Conservation (phyloP, 2,888 invertebrate genomes). For the Muscina levida region DNA sequence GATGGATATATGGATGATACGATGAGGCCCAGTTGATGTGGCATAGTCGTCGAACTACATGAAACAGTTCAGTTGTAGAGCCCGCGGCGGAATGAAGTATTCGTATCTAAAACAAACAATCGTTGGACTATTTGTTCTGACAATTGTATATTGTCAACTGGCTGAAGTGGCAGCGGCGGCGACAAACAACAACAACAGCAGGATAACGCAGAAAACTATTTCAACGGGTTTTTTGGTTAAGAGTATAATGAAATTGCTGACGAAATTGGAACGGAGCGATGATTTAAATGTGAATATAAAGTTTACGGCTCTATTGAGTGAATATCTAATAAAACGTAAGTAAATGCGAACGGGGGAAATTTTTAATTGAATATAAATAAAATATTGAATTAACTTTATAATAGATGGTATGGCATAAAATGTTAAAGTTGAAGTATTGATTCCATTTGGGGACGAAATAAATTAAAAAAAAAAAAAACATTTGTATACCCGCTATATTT, state of each 20-base stretch:
- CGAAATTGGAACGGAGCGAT: constrained; percentile 68
- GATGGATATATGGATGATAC: not conserved
- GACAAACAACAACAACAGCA: not conserved
- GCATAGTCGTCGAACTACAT: not conserved
- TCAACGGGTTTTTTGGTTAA: constrained; percentile 67
- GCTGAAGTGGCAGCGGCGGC: constrained; percentile 7
- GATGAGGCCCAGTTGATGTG: constrained; percentile 45
- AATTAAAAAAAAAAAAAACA: too few species aligned
- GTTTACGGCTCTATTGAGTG: constrained; percentile 71
- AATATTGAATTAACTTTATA: too few species aligned
- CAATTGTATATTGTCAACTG: constrained; percentile 62
- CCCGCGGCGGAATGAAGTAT: constrained; percentile 68
- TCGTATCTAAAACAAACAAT: constrained; percentile 62
- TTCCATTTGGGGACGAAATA: too few species aligned
- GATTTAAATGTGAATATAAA: constrained; percentile 71
- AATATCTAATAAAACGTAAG: constrained; percentile 76
- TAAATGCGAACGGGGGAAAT: too few species aligned
- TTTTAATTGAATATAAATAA: too few species aligned
- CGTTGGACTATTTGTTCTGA: constrained; percentile 50
- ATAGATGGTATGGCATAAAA: too few species aligned
- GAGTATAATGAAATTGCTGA: constrained; percentile 68
- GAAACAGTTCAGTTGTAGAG: constrained; percentile 50
- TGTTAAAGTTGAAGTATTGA: too few species aligned
- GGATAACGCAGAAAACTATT: constrained; percentile 58
- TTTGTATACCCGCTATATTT: too few species aligned